Conservation (phyloP, 2,797 vertebrate genomes). For the Alca torda region DNA sequence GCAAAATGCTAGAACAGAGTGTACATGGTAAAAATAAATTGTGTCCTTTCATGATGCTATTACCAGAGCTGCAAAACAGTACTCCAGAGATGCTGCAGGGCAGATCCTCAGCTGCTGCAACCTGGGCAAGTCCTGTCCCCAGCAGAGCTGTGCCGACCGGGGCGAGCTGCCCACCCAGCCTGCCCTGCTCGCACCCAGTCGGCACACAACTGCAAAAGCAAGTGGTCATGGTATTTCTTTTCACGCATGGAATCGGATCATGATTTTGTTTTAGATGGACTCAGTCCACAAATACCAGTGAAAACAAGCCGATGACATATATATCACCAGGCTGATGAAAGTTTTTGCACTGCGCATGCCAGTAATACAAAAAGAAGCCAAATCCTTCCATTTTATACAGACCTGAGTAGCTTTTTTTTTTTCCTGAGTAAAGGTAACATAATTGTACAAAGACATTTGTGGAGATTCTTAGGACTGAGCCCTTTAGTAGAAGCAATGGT, state of each 20-base stretch:
- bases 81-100: neutral
- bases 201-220: neutral
- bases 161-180: neutral
- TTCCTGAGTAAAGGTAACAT: neutral
- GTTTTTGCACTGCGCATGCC: neutral
- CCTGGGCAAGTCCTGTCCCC: neutral
- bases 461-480: neutral
- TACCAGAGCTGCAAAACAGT: neutral
- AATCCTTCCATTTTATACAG: neutral
- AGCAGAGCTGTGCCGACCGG: neutral
- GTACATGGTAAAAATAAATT: constrained; percentile 22
- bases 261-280: neutral
- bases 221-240: neutral
- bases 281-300: neutral
- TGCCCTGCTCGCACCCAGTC: fast-evolving
- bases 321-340: neutral
- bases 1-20: neutral
- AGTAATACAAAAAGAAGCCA: neutral
- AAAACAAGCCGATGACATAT: neutral
- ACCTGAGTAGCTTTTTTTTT: neutral
- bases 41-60: neutral
- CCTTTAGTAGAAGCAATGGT: neutral
- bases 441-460: neutral
- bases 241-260: neutral
- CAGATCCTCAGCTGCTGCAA: neutral